phyloP scores from a whole-genome alignment of 2,113 vertebrate genomes.

The Percopsis transmontana region DNA sequence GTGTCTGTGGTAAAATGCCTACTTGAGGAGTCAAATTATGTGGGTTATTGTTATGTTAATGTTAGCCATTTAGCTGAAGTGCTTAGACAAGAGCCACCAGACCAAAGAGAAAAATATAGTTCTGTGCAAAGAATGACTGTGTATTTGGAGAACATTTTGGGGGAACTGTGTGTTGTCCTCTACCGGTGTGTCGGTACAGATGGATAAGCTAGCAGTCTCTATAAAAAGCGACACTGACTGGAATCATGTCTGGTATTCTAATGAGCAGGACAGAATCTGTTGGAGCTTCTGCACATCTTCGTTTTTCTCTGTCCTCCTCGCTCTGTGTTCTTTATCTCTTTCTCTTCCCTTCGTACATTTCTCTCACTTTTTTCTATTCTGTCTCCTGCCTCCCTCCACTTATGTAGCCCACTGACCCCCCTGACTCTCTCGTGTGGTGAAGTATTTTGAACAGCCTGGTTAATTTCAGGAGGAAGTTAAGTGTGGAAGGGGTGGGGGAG shows the following conservation, averaged over 20 bases:
- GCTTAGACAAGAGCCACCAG: no score
- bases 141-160: no score
- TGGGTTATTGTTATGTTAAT: no score
- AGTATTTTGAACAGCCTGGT: slow-evolving; percentile 73
- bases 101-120: no score
- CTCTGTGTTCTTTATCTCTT: slow-evolving; percentile 8
- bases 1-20: no score
- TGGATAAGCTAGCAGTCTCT: slow-evolving; percentile 10
- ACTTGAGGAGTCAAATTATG: no score
- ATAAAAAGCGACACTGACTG: slow-evolving; percentile 17
- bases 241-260: slow-evolving; percentile 12
- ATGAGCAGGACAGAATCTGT: slow-evolving; percentile 22
- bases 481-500: slow-evolving; percentile 46
- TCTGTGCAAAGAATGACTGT: no score
- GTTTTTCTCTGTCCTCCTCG: background rate
- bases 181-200: slow-evolving; percentile 19
- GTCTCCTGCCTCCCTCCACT: slow-evolving; percentile 13
- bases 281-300: background rate
- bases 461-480: slow-evolving; percentile 69
- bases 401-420: no score
- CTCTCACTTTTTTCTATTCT: background rate
- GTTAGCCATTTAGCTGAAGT: no score
- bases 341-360: slow-evolving; percentile 5
- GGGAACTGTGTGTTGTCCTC: slow-evolving; percentile 9
- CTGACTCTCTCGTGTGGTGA: slow-evolving; percentile 52